Evolutionary conservation across 2,888 invertebrate genomes (phyloP).

Genomic region (Epirrita christyi): DNA sequence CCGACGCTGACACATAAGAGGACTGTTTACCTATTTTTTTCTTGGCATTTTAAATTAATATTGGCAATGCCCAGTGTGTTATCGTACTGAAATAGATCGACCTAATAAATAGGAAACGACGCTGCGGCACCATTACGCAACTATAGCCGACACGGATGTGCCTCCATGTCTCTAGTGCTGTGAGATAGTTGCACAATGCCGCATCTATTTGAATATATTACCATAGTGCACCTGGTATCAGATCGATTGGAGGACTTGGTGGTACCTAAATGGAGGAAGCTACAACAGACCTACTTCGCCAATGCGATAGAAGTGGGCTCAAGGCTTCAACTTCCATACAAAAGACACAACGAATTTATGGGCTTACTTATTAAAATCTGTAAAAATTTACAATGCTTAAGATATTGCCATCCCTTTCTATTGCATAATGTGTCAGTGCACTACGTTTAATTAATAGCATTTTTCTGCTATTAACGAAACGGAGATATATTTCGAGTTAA

Average conservation of each 20-base stretch:
- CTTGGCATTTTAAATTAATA: constrained; percentile 49
- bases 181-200: constrained; percentile 61
- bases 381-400: no score
- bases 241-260: constrained; percentile 14
- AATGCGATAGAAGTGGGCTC: constrained; percentile 2
- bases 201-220: constrained; percentile 46
- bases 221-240: constrained; percentile 21
- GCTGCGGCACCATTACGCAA: constrained; percentile 64
- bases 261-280: constrained; percentile 9
- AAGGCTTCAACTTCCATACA: neutral
- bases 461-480: no score
- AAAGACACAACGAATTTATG: no score
- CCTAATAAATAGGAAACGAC: constrained; percentile 74
- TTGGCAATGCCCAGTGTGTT: constrained; percentile 63
- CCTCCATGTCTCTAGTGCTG: constrained; percentile 26
- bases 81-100: constrained; percentile 72
- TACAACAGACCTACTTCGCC: constrained; percentile 3
- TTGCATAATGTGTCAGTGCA: no score
- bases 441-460: no score
- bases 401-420: no score
- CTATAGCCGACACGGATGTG: constrained; percentile 56
- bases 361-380: no score
- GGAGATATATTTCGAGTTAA: no score
- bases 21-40: constrained; percentile 29
- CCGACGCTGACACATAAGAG: constrained; percentile 12